Conservation (phyloP, 1,140 invertebrate species). For the Magallana angulata region DNA sequence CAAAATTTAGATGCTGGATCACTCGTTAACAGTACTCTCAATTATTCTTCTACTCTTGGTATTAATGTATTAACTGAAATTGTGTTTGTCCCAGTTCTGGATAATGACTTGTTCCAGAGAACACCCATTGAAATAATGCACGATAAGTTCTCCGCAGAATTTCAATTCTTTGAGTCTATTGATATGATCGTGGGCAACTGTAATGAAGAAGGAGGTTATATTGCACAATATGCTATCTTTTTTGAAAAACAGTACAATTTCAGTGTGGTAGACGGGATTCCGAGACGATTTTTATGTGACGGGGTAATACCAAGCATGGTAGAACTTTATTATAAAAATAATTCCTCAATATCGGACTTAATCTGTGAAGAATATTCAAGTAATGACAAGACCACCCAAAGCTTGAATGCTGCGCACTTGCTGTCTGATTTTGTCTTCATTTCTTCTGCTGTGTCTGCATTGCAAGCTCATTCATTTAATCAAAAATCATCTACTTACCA, state of each 20-base stretch:
- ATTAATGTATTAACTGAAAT: conserved; percentile 6
- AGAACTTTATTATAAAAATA: not conserved
- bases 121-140: conserved; percentile 10
- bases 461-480: conserved; percentile 26
- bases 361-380: not conserved
- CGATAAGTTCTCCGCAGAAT: not conserved
- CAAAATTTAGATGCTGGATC: not conserved
- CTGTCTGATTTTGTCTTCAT: conserved; percentile 1
- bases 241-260: conserved; percentile 25
- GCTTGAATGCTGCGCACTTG: not conserved
- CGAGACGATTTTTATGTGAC: not conserved
- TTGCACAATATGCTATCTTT: not conserved
- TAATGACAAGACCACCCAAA: conserved; percentile 34
- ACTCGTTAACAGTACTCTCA: not conserved
- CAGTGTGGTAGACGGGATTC: conserved; percentile 18
- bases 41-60: not conserved
- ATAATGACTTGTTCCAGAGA: conserved; percentile 9
- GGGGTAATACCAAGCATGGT: not conserved
- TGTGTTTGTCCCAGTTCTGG: not conserved
- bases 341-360: not conserved
- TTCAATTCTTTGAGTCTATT: conserved; percentile 18
- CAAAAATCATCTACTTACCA: conserved; percentile 46
- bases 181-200: conserved; percentile 17
- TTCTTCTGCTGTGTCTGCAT: not conserved
- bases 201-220: not conserved